phyloP scores from a whole-genome alignment of 2,888 invertebrate species.

The Drosophila koepferae region DNA sequence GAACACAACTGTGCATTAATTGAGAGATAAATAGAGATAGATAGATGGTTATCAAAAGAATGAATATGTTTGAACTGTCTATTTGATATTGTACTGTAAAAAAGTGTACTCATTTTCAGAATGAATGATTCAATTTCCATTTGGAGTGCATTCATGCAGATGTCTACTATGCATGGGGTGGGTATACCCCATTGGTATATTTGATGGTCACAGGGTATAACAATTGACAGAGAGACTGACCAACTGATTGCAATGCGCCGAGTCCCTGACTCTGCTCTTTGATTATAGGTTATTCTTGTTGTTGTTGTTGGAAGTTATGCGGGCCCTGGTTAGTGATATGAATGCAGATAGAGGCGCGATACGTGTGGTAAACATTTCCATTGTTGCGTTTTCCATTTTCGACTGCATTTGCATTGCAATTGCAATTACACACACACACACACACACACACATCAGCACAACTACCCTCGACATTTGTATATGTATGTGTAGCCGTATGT shows the following conservation, averaged over 20 bases:
- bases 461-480: background rate
- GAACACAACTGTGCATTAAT: too few species aligned
- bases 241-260: conserved; percentile 50
- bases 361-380: conserved; percentile 37
- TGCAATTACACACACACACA: conserved; percentile 20
- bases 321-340: conserved; percentile 39
- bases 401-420: conserved; percentile 45
- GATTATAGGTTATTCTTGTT: conserved; percentile 46
- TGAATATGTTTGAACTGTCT: too few species aligned
- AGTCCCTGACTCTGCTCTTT: conserved; percentile 49
- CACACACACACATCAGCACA: conserved; percentile 6
- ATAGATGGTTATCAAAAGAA: too few species aligned
- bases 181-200: background rate
- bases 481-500: background rate
- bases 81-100: too few species aligned
- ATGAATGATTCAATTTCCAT: too few species aligned
- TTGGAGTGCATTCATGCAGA: too few species aligned
- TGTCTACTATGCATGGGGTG: too few species aligned
- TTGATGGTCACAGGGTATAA: background rate
- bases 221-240: conserved; percentile 43
- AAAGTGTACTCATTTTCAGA: too few species aligned
- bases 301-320: conserved; percentile 41
- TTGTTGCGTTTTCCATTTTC: conserved; percentile 49
- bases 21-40: too few species aligned
- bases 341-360: conserved; percentile 28